Evolutionary conservation across 2,797 vertebrate genomes (phyloP), one percentile per base, ranked within the genome.

Genomic region (Notolabrus celidotus): DNA sequence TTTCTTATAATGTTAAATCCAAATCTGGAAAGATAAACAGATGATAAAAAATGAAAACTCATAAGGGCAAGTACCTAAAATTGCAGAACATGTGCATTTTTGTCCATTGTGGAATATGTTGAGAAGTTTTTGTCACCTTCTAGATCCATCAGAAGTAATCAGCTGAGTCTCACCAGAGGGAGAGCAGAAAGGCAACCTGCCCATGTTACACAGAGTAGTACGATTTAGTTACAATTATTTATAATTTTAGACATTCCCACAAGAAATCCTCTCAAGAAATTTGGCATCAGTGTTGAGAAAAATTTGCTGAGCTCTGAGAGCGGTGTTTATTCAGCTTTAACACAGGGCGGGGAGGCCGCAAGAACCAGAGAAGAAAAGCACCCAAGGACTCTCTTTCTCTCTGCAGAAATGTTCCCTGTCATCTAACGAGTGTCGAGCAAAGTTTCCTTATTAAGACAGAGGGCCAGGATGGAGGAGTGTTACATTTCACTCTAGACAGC

Each of bases 261-360:
- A 77, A 46, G 45, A 80, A 77, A 82, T 72, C 39, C 53, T 67
- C 45, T 54, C 65, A 36, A 58, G 45, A 76, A 83, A 86, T 77
- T 41, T 86, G 82, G 46, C 58, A 69, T 68, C 56, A 74, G 76
- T 41, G 55, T 60, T 61, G 72, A 82, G 68, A 76, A 67, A 84
- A 76, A 65, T 80, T 64, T 61, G 81, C 79, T 85, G 85, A 83
- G 81, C 74, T 74, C 62, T 70, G 57, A 84, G 47, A 23, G 27
- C 31, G 65, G 42, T 17, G 86, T 94, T 94, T 93, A 88, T 92
- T 93, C 91, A 92, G 89, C 89, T 92, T 93, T 91, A 78, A 87
- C 70, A 61, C 62, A 61, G 84, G 83, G 88, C 53, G 83, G 82
- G 74, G 87, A 90, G 79, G 66, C 85, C 80, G 67, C 84, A 87